Conservation (phyloP, 2,888 invertebrate genomes). For the Spilarctia lutea region DNA sequence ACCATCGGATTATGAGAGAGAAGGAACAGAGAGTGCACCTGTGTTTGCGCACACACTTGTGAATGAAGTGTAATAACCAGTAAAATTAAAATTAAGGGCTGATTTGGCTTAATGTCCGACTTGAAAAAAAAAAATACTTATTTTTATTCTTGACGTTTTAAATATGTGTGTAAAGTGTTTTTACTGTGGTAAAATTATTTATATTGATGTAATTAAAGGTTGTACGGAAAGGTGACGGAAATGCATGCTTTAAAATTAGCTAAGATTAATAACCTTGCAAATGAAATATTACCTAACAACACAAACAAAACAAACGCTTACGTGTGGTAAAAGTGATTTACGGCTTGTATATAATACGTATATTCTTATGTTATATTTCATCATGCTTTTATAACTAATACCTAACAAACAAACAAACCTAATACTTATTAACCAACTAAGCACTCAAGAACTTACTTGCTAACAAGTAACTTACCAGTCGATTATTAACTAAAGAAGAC, state of each 20-base stretch:
- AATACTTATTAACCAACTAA: neutral
- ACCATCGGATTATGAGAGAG: too few relatives aligned
- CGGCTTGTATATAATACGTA: neutral
- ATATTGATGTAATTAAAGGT: neutral
- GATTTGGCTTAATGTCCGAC: too few relatives aligned
- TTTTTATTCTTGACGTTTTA: too few relatives aligned
- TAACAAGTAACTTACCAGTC: neutral
- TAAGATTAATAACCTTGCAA: neutral
- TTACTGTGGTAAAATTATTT: neutral
- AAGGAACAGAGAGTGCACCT: too few relatives aligned
- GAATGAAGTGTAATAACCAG: too few relatives aligned
- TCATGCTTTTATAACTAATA: too few relatives aligned
- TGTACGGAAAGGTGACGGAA: neutral
- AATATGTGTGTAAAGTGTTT: too few relatives aligned
- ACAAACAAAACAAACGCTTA: slow-evolving; percentile 1
- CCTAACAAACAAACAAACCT: too few relatives aligned
- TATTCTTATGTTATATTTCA: neutral
- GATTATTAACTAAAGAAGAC: too few relatives aligned
- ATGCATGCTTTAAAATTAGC: neutral
- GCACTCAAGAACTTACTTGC: neutral
- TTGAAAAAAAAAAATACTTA: too few relatives aligned
- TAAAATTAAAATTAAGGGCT: too few relatives aligned
- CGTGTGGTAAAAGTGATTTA: neutral
- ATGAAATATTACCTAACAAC: slow-evolving; percentile 5
- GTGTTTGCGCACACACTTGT: too few relatives aligned